Evolutionary conservation across 2,888 invertebrate genomes (phyloP), one percentile per base, ranked within the genome.

Genomic region (Tenthredo notha): DNA sequence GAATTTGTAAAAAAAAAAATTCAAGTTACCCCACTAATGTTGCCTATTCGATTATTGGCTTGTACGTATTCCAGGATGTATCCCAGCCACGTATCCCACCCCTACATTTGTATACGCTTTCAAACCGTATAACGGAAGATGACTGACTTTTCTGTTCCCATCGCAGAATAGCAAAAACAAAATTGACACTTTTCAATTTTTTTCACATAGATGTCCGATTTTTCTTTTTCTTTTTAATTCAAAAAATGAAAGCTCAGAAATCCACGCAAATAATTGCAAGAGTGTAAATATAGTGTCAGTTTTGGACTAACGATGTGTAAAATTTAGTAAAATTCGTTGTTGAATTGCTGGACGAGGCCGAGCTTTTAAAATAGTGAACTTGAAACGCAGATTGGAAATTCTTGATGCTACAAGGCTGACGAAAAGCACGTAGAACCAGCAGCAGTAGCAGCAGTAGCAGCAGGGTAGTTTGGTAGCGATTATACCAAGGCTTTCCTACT

Each of bases 1-100:
- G 77, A 77, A 54, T 54, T 18, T n/a, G 54, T 77, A 5, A 77
- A 77, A 77, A 50, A 15, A 50, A 15, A 33, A 15, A 40, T 18
- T 6, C 29, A 18, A 29, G 33, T 47, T 5, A 18, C 6, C 40
- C 40, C 40, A 40, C 43, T 40, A 40, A 37, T 74, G 12, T 74
- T n/a, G 43, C 43, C 40, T 21, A 43, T 74, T 43, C 72, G n/a
- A 43, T 74, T 74, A 74, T 74, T 12, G 40, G 12, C 25, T 40
- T 9, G n/a, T 21, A 12, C 37, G 0, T 37, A 9, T 33, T 67
- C 33, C 33, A 2, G 67, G 33, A 15, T 7, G 33, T 33, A 33
- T 1, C n/a, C n/a, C n/a, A n/a, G n/a, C n/a, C n/a, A n/a, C 18
- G 12, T 67, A 25, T 18, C 2, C 18, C 25, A 67, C 18, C 33